These are phyloP conservation scores for Brachionus manjavacas DNA, from an alignment of 1,140 invertebrate genomes.

Conservation along the genomic window DNA sequence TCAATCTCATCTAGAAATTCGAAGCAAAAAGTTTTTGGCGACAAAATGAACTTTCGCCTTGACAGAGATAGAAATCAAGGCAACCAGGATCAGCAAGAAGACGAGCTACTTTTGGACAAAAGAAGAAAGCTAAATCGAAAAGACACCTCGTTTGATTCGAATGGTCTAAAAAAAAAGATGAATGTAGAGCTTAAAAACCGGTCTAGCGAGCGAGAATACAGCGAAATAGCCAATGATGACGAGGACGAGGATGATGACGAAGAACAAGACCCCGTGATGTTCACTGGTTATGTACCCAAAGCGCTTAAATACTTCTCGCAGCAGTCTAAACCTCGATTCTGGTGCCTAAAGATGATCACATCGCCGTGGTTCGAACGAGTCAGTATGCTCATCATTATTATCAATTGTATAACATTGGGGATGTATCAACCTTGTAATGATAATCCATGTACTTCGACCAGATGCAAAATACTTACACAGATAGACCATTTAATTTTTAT, in stretches of 20 bases:
- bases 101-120: neutral
- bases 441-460: conserved; percentile 70
- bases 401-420: conserved; percentile 96
- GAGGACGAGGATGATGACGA: conserved; percentile 47
- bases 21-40: neutral
- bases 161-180: neutral
- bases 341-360: conserved; percentile 87
- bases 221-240: conserved; percentile 39
- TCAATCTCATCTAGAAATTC: neutral
- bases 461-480: conserved; percentile 88
- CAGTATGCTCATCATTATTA: conserved; percentile 92
- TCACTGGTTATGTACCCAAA: conserved; percentile 75
- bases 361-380: conserved; percentile 99
- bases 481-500: conserved; percentile 97
- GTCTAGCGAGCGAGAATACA: conserved; percentile 9
- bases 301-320: conserved; percentile 76
- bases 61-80: neutral
- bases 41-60: neutral
- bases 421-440: conserved; percentile 97
- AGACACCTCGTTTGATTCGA: neutral
- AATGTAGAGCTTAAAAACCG: neutral
- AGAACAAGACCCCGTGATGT: conserved; percentile 64
- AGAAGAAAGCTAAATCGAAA: neutral
- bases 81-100: neutral
- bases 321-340: conserved; percentile 74